Conservation (phyloP, 1,140 invertebrate species). For the Drosophila mayri region DNA sequence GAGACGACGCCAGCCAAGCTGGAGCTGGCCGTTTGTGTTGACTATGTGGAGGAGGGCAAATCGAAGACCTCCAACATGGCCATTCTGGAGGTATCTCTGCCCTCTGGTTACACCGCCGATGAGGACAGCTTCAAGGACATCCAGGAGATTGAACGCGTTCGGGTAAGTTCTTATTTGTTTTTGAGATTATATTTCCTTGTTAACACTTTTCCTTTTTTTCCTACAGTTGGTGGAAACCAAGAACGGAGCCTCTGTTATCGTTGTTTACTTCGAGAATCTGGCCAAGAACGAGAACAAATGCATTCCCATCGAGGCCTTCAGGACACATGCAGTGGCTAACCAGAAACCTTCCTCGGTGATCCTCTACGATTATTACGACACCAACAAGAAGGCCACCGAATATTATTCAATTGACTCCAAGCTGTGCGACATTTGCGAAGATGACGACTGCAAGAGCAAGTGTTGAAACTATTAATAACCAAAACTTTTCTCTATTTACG, state of each 20-base stretch:
- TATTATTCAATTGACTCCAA: slow-evolving; percentile 77
- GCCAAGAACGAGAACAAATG: slow-evolving; percentile 88
- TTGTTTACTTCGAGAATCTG: slow-evolving; percentile 95
- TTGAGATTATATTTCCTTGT: neutral
- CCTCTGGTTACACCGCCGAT: slow-evolving; percentile 90
- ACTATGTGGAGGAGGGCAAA: slow-evolving; percentile 70
- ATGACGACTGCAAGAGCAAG: slow-evolving; percentile 55
- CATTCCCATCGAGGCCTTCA: slow-evolving; percentile 92
- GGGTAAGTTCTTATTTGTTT: slow-evolving; percentile 51
- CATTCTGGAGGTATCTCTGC: slow-evolving; percentile 93
- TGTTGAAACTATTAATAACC: slow-evolving; percentile 36
- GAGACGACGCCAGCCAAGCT: slow-evolving; percentile 90
- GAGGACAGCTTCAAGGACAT: slow-evolving; percentile 68
- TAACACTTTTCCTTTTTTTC: neutral
- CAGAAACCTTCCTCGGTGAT: slow-evolving; percentile 93
- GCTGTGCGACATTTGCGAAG: slow-evolving; percentile 74
- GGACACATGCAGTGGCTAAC: slow-evolving; percentile 92
- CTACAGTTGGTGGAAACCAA: slow-evolving; percentile 90
- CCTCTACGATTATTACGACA: slow-evolving; percentile 97
- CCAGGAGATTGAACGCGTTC: slow-evolving; percentile 59
- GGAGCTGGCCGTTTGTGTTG: slow-evolving; percentile 90
- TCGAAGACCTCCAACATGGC: slow-evolving; percentile 91
- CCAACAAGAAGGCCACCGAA: slow-evolving; percentile 87
- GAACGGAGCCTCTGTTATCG: slow-evolving; percentile 90
- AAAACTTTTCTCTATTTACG: slow-evolving; percentile 9